These are phyloP conservation scores for Yponomeuta sedellus DNA, from an alignment of 2,888 invertebrate genomes.

Conservation along the genomic window DNA sequence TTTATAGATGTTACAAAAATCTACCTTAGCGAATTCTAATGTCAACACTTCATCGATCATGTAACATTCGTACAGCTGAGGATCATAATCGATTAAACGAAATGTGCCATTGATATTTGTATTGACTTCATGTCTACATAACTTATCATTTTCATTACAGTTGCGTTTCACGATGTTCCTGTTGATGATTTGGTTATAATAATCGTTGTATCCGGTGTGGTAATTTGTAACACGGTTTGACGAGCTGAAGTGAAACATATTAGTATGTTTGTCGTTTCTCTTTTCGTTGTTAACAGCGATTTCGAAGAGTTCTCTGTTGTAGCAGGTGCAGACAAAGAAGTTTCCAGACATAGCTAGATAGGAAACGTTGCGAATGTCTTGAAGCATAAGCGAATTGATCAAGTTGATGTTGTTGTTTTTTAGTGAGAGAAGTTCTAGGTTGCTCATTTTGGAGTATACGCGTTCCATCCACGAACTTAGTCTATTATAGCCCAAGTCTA, in stretches of 20 bases:
- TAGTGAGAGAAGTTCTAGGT: constrained; percentile 60
- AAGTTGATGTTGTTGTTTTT: constrained; percentile 74
- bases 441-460: constrained; percentile 48
- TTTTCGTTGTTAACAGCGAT: constrained; percentile 32
- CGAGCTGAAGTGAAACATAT: not conserved
- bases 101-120: constrained; percentile 32
- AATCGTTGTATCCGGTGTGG: constrained; percentile 39
- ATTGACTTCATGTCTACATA: constrained; percentile 20
- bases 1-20: constrained; percentile 30
- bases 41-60: constrained; percentile 31
- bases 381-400: constrained; percentile 72
- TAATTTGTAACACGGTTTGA: constrained; percentile 19
- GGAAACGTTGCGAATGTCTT: constrained; percentile 64
- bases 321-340: constrained; percentile 77
- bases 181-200: constrained; percentile 31
- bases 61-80: constrained; percentile 38
- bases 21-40: constrained; percentile 29
- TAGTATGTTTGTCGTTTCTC: not conserved
- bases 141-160: constrained; percentile 24
- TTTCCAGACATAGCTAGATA: constrained; percentile 74
- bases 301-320: constrained; percentile 68
- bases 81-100: constrained; percentile 41
- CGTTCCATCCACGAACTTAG: constrained; percentile 72
- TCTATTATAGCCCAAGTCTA: constrained; percentile 74
- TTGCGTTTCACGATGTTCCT: constrained; percentile 26